Percentiles rank a stretch among this genome's conserved stretches.
Evolutionary conservation across 2,113 vertebrate species (phyloP).

Genomic region (Siniperca knerii): DNA sequence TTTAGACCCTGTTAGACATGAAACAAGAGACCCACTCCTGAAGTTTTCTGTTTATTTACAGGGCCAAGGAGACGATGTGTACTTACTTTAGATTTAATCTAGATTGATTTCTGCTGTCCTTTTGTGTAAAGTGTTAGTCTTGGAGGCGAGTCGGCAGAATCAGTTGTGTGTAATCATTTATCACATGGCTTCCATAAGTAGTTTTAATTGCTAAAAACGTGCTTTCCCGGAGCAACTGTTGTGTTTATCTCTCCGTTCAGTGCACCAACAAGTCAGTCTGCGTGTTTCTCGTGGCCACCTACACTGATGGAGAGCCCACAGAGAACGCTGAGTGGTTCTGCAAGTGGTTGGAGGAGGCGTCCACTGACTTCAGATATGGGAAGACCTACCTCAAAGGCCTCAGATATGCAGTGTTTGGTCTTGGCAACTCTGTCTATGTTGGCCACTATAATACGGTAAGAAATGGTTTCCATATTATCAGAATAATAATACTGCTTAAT

Average conservation of each 20-base stretch:
- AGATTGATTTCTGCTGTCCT: background rate
- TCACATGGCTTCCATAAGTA: background rate
- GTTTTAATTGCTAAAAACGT: background rate
- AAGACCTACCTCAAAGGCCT: slow-evolving; percentile 90
- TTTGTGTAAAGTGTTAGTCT: background rate
- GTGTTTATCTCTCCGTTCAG: slow-evolving; percentile 71
- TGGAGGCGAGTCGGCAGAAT: background rate
- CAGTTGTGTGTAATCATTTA: background rate
- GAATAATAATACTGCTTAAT: background rate
- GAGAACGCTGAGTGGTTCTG: slow-evolving; percentile 94
- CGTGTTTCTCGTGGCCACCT: slow-evolving; percentile 92
- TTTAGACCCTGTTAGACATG: background rate
- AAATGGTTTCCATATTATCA: background rate
- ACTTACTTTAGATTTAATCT: background rate
- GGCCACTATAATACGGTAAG: slow-evolving; percentile 93
- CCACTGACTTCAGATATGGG: slow-evolving; percentile 92
- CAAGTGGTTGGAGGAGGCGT: slow-evolving; percentile 93
- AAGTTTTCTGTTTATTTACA: background rate
- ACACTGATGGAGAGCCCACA: slow-evolving; percentile 89
- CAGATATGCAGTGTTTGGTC: slow-evolving; percentile 91
- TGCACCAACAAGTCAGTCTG: slow-evolving; percentile 86
- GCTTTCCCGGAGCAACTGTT: background rate
- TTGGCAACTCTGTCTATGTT: slow-evolving; percentile 91
- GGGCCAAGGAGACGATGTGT: background rate
- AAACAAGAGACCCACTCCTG: background rate